Evolutionary conservation across 2,113 vertebrate genomes (phyloP).

Genomic region (Syngnathus scovelli): DNA sequence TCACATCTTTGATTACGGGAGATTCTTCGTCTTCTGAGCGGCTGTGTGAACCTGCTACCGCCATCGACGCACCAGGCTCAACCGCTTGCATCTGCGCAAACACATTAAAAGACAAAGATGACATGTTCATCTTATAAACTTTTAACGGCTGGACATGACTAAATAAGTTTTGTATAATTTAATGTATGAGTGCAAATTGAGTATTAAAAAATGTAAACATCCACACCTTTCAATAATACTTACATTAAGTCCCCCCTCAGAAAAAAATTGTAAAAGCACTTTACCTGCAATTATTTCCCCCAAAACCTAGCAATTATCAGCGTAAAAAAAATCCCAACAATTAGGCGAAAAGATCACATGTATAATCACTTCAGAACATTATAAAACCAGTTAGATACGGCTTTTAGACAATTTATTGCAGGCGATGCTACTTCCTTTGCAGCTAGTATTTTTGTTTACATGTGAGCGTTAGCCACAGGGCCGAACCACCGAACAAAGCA

Average conservation of each 20-base stretch:
- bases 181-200: no score
- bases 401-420: neutral
- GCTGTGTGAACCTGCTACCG: slow-evolving; percentile 74
- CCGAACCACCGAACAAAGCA: neutral
- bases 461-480: neutral
- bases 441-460: slow-evolving; percentile 48
- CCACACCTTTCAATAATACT: neutral
- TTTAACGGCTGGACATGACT: no score
- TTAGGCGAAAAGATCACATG: neutral
- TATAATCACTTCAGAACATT: neutral
- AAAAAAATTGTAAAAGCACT: neutral
- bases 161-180: no score
- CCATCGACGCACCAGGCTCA: slow-evolving; percentile 72
- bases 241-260: no score
- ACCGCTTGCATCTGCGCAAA: slow-evolving; percentile 68
- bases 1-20: slow-evolving; percentile 76
- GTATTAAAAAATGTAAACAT: no score
- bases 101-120: slow-evolving; percentile 9
- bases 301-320: no score
- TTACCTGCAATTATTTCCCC: no score
- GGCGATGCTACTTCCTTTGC: neutral
- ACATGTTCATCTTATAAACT: neutral
- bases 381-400: neutral
- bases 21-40: slow-evolving; percentile 89
- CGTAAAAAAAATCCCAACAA: no score